Conservation (phyloP, 2,888 invertebrate genomes). For the Mythimna vitellina region DNA sequence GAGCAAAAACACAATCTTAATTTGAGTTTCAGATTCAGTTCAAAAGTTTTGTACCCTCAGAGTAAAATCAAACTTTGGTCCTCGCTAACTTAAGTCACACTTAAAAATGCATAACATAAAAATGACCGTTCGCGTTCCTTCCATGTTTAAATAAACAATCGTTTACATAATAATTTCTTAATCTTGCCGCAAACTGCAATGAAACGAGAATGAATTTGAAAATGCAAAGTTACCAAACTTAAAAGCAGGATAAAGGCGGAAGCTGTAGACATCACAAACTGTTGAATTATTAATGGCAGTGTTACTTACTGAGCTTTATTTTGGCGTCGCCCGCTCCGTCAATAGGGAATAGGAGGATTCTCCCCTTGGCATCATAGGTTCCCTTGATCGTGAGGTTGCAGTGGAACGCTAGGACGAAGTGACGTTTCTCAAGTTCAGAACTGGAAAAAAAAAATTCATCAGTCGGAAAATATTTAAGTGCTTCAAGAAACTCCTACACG, state of each 20-base stretch:
- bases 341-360: conserved; percentile 83
- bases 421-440: conserved; percentile 81
- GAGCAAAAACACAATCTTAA: background rate
- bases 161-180: conserved; percentile 34
- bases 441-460: conserved; percentile 68
- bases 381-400: conserved; percentile 86
- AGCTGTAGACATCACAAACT: conserved; percentile 26
- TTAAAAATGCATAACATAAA: conserved; percentile 43
- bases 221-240: conserved; percentile 40
- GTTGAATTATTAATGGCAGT: conserved; percentile 54
- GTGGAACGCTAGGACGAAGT: conserved; percentile 81
- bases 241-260: conserved; percentile 38
- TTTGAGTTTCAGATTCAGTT: background rate
- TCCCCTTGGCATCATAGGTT: conserved; percentile 82
- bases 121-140: background rate
- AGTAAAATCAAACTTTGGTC: conserved; percentile 8
- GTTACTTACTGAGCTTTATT: conserved; percentile 82
- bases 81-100: conserved; percentile 1
- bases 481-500: too few relatives aligned
- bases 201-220: conserved; percentile 31
- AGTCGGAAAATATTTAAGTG: too few relatives aligned
- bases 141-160: conserved; percentile 24
- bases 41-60: conserved; percentile 5
- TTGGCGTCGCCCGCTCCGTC: conserved; percentile 86
- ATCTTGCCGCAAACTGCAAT: conserved; percentile 40